phyloP scores from a whole-genome alignment of 2,113 vertebrate species.

The Osmerus eperlanus region DNA sequence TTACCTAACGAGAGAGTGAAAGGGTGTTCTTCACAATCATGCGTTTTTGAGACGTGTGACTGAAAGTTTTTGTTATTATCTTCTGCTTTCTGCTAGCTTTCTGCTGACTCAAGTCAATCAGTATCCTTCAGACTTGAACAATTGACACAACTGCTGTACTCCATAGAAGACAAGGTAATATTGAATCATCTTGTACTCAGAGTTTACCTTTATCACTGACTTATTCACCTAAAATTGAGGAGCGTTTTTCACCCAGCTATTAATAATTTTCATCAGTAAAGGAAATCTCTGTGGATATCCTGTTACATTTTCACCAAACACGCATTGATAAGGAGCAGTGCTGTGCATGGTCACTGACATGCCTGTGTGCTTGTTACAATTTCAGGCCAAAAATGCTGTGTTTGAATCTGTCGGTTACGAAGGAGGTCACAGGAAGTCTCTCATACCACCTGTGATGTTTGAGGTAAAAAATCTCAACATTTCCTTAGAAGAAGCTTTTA shows the following conservation, averaged over 20 bases:
- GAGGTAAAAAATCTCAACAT: conserved; percentile 74
- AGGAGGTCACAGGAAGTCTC: conserved; percentile 80
- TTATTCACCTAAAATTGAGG: too few relatives aligned
- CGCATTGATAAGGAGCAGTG: background rate
- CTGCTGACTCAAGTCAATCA: conserved; percentile 71
- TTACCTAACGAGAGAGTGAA: too few relatives aligned
- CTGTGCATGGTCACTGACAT: background rate
- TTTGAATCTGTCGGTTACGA: conserved; percentile 81
- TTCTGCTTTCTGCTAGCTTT: conserved; percentile 66
- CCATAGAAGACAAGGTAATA: conserved; percentile 92
- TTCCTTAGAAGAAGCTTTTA: background rate
- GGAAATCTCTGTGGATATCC: too few relatives aligned
- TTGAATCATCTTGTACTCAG: background rate
- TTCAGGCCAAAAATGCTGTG: conserved; percentile 83
- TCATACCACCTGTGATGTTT: conserved; percentile 87
- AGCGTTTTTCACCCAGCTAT: too few relatives aligned
- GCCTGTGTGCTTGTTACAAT: conserved; percentile 12
- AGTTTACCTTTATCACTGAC: too few relatives aligned
- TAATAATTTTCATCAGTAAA: too few relatives aligned
- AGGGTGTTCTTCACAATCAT: too few relatives aligned
- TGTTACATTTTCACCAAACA: background rate
- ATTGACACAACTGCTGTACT: conserved; percentile 83
- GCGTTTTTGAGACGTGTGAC: background rate
- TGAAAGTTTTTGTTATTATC: background rate
- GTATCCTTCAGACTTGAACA: conserved; percentile 82